Evolutionary conservation across 2,113 vertebrate species (phyloP).

Genomic region (Chloebia gouldiae): DNA sequence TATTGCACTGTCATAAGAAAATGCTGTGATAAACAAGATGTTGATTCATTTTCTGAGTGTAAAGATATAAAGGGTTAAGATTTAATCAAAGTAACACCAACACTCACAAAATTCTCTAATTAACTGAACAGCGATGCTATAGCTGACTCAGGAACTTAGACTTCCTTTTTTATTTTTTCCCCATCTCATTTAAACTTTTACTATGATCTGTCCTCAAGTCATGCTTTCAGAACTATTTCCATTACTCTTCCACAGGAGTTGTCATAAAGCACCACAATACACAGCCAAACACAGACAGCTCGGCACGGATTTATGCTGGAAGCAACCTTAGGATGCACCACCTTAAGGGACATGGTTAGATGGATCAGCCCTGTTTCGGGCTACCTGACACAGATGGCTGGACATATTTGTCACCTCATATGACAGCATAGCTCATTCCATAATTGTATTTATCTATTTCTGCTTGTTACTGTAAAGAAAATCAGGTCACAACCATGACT

Average conservation of each 20-base stretch:
- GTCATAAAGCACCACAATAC: not conserved
- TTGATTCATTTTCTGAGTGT: not conserved
- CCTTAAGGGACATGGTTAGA: not conserved
- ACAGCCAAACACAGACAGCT: not conserved
- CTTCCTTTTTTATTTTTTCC: accelerated
- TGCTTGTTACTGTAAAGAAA: not conserved
- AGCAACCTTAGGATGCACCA: not conserved
- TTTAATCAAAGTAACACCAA: not conserved
- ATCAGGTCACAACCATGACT: not conserved
- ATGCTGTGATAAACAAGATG: not conserved
- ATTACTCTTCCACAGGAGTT: not conserved
- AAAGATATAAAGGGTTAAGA: not conserved
- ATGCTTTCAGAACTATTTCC: not conserved
- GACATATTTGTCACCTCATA: not conserved
- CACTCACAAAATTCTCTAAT: not conserved
- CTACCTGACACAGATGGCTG: not conserved
- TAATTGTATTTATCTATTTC: not conserved
- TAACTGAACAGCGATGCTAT: not conserved
- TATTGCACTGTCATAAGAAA: not conserved
- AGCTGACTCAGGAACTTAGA: not conserved
- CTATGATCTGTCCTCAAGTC: not conserved
- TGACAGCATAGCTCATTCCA: not conserved
- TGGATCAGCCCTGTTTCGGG: not conserved
- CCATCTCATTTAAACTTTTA: not conserved
- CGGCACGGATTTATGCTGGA: not conserved